Percentiles rank a stretch among this genome's conserved stretches.
phyloP scores from a whole-genome alignment of 2,888 invertebrate species.

The Euspilapteryx auroguttella region DNA sequence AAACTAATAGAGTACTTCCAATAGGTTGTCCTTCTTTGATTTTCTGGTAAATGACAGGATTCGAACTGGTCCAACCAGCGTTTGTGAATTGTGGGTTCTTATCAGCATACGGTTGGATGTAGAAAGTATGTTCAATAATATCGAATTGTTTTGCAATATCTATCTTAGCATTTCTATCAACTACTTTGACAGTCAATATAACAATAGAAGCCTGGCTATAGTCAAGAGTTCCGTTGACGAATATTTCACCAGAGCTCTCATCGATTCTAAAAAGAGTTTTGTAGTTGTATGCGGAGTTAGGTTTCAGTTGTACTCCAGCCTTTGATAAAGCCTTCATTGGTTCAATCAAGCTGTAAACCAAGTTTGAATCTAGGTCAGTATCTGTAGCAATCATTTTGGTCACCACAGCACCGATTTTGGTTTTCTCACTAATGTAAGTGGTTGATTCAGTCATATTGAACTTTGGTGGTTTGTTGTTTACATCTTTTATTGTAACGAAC shows the following conservation, averaged over 20 bases:
- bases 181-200: constrained; percentile 70
- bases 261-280: constrained; percentile 72
- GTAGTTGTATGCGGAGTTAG: constrained; percentile 63
- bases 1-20: constrained; percentile 69
- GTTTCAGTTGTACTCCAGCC: constrained; percentile 70
- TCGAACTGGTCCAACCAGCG: constrained; percentile 71
- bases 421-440: constrained; percentile 72
- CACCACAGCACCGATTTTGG: constrained; percentile 63
- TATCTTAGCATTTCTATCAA: constrained; percentile 70
- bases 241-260: constrained; percentile 67
- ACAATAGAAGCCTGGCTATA: constrained; percentile 76
- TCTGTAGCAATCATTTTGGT: constrained; percentile 69
- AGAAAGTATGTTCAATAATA: constrained; percentile 71
- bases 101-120: constrained; percentile 76
- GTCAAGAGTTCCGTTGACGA: constrained; percentile 67
- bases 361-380: constrained; percentile 67
- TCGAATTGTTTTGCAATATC: constrained; percentile 67
- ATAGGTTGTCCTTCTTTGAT: constrained; percentile 78
- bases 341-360: constrained; percentile 70
- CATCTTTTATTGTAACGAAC: constrained; percentile 71
- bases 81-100: constrained; percentile 76
- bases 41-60: constrained; percentile 66
- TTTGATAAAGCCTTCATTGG: constrained; percentile 73
- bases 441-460: constrained; percentile 69
- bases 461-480: constrained; percentile 81